Percentiles rank a stretch among this genome's conserved stretches.
These are phyloP conservation scores for Embiotoca jacksoni DNA, from an alignment of 2,113 vertebrate species.

Conservation along the genomic window DNA sequence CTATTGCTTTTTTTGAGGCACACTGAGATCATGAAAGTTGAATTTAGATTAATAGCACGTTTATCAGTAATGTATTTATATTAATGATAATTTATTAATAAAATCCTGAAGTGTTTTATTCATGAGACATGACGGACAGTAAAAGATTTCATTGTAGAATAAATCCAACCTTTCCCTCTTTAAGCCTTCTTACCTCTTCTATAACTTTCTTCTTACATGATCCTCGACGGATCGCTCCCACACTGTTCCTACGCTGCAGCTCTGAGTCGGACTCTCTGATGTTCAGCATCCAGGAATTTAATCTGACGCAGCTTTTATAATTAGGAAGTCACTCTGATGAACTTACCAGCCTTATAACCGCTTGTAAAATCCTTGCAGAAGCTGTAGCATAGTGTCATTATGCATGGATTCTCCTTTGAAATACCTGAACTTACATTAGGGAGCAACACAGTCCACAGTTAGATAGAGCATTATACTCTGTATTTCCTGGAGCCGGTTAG, in stretches of 20 bases:
- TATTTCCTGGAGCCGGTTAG: too few relatives aligned
- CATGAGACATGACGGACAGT: too few relatives aligned
- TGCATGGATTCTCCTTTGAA: slow-evolving; percentile 33
- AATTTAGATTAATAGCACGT: too few relatives aligned
- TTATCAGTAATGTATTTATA: too few relatives aligned
- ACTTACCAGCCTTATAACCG: slow-evolving; percentile 6
- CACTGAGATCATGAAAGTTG: too few relatives aligned
- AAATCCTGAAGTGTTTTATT: too few relatives aligned
- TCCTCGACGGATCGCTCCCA: slow-evolving; percentile 10
- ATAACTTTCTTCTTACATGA: neutral
- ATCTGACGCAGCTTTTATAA: neutral
- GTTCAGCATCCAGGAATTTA: slow-evolving; percentile 4
- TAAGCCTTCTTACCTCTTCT: neutral
- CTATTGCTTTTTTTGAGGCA: too few relatives aligned
- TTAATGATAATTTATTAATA: too few relatives aligned
- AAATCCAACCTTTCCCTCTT: slow-evolving; percentile 1
- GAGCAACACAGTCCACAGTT: neutral
- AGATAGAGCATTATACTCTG: too few relatives aligned
- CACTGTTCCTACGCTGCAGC: neutral
- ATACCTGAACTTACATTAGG: slow-evolving; percentile 14
- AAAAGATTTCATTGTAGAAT: neutral
- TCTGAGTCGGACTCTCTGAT: neutral
- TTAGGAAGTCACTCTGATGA: neutral
- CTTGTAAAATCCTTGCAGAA: slow-evolving; percentile 14
- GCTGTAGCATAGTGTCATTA: too few relatives aligned